Evolutionary conservation across 2,797 vertebrate genomes (phyloP).

Genomic region (Myotis planiceps): DNA sequence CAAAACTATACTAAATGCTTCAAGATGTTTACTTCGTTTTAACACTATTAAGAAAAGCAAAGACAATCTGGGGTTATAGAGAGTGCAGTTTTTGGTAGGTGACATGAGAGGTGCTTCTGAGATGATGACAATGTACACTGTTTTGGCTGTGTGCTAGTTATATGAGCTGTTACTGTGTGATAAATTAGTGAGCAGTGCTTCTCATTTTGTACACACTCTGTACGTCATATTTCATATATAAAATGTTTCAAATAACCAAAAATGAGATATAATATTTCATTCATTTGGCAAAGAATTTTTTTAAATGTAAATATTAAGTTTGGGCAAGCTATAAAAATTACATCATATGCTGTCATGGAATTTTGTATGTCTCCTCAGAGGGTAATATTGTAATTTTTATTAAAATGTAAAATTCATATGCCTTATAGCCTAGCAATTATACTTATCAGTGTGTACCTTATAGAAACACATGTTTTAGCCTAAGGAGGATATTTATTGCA

Average conservation of each 20-base stretch:
- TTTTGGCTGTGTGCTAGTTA: neutral
- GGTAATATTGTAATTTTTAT: neutral
- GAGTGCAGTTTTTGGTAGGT: neutral
- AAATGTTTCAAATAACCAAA: neutral
- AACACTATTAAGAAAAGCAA: neutral
- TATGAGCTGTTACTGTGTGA: neutral
- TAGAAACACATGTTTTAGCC: neutral
- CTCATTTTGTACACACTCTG: neutral
- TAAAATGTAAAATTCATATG: neutral
- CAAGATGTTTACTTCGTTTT: neutral
- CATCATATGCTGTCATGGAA: neutral
- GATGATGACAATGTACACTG: accelerated
- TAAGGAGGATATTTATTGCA: neutral
- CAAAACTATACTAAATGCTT: neutral
- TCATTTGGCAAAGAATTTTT: neutral
- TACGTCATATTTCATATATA: neutral
- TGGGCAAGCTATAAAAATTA: neutral
- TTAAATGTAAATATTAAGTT: neutral
- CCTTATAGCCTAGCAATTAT: neutral
- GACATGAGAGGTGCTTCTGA: neutral
- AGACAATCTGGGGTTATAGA: neutral
- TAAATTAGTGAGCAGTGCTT: neutral
- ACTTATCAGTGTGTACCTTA: neutral
- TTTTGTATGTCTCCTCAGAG: neutral
- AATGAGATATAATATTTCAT: neutral